These are phyloP conservation scores for Neocrepidodera transversa DNA, from an alignment of 2,888 invertebrate genomes.

Conservation along the genomic window DNA sequence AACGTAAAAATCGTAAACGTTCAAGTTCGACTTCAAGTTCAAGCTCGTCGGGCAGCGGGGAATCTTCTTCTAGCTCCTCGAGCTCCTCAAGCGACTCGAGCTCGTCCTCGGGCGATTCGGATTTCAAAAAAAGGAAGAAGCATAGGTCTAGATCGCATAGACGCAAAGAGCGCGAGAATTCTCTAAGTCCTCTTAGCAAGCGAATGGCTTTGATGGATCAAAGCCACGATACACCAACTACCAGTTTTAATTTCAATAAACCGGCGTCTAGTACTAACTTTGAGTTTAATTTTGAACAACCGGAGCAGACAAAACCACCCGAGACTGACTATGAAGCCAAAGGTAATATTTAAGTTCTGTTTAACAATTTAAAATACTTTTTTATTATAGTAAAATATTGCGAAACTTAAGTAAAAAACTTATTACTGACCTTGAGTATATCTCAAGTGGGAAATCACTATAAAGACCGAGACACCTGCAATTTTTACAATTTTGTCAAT, in stretches of 20 bases:
- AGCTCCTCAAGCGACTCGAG: constrained; percentile 70
- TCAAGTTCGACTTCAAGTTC: constrained; percentile 63
- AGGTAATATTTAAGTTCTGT: constrained; percentile 10
- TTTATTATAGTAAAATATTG: too few relatives aligned
- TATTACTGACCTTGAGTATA: too few relatives aligned
- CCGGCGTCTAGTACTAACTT: constrained; percentile 65
- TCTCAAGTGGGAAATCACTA: too few relatives aligned
- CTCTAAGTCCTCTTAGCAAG: constrained; percentile 82
- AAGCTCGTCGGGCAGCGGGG: constrained; percentile 62
- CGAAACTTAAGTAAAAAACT: too few relatives aligned
- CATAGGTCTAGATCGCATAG: constrained; percentile 63
- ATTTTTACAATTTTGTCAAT: too few relatives aligned
- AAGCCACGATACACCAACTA: constrained; percentile 62
- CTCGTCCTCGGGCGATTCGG: constrained; percentile 69
- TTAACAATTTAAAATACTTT: too few relatives aligned
- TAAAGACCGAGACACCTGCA: too few relatives aligned
- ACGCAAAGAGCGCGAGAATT: constrained; percentile 69
- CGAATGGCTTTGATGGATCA: constrained; percentile 79
- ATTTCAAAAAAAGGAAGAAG: constrained; percentile 64
- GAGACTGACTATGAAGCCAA: constrained; percentile 52
- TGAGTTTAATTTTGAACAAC: constrained; percentile 62
- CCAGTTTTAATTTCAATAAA: constrained; percentile 75
- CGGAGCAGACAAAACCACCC: constrained; percentile 47
- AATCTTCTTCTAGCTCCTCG: constrained; percentile 65
- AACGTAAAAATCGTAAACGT: constrained; percentile 69